Conservation (phyloP, 2,888 invertebrate species). For the Penaeus monodon region DNA sequence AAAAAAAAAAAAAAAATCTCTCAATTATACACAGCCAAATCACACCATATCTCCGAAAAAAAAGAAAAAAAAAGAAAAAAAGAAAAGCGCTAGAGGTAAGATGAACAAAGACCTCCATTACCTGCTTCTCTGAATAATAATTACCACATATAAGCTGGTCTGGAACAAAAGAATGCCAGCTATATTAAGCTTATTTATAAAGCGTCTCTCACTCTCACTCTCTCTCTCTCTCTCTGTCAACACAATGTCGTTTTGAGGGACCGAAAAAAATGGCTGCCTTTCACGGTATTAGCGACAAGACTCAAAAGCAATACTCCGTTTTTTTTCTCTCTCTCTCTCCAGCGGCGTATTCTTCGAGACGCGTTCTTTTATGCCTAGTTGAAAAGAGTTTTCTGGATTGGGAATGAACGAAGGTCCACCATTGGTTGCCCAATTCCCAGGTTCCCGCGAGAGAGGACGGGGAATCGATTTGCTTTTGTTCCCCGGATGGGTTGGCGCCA, state of each 20-base stretch:
- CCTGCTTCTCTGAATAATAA: too few relatives aligned
- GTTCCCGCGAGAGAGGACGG: slow-evolving; percentile 13
- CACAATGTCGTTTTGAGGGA: background rate
- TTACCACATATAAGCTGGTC: too few relatives aligned
- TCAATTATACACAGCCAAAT: too few relatives aligned
- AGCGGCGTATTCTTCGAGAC: slow-evolving; percentile 23
- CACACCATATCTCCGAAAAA: too few relatives aligned
- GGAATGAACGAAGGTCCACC: slow-evolving; percentile 26
- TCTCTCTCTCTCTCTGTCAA: too few relatives aligned
- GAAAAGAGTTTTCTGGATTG: slow-evolving; percentile 35
- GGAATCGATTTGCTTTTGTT: slow-evolving; percentile 30
- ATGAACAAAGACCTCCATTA: too few relatives aligned
- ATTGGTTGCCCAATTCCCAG: slow-evolving; percentile 35
- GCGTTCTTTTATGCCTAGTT: slow-evolving; percentile 24
- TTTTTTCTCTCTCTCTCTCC: too few relatives aligned
- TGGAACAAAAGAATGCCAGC: background rate
- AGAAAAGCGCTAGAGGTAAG: too few relatives aligned
- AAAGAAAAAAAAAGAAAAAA: too few relatives aligned
- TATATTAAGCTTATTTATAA: background rate
- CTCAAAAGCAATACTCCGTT: slow-evolving; percentile 25
- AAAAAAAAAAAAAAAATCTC: too few relatives aligned
- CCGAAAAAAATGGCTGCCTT: background rate
- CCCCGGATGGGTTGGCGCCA: slow-evolving; percentile 27
- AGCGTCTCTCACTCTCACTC: too few relatives aligned
- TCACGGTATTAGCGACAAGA: slow-evolving; percentile 11